Conservation (phyloP, 2,888 invertebrate species). For the Tachina grossa region DNA sequence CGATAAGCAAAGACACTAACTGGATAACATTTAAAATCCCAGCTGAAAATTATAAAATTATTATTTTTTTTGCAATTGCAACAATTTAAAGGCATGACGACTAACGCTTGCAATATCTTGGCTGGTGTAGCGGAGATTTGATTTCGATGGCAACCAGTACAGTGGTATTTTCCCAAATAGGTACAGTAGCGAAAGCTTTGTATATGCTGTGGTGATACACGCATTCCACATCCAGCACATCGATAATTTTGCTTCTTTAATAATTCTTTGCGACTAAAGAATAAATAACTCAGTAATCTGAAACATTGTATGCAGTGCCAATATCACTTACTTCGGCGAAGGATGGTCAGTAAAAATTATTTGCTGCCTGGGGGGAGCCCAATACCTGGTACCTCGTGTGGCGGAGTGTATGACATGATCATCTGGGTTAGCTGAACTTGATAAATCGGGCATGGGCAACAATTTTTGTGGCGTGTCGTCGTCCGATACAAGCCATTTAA, state of each 20-base stretch:
- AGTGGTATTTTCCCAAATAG: conserved; percentile 93
- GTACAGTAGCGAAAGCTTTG: conserved; percentile 91
- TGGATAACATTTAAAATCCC: conserved; percentile 86
- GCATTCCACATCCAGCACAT: conserved; percentile 93
- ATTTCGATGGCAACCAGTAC: conserved; percentile 93
- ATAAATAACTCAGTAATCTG: not conserved
- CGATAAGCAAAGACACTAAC: conserved; percentile 92
- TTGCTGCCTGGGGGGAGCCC: conserved; percentile 93
- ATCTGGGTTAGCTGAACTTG: conserved; percentile 86
- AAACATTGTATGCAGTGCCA: not conserved
- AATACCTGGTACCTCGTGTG: conserved; percentile 89
- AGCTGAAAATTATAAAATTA: conserved; percentile 73
- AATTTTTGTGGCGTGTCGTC: conserved; percentile 90
- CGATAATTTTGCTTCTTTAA: conserved; percentile 89
- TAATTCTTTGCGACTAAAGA: conserved; percentile 85
- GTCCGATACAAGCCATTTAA: conserved; percentile 92
- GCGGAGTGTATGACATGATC: conserved; percentile 83
- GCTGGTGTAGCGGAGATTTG: conserved; percentile 89
- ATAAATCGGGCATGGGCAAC: conserved; percentile 88
- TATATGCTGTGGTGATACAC: conserved; percentile 88
- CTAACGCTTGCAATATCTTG: conserved; percentile 84
- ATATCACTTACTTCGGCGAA: conserved; percentile 84
- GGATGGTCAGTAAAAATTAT: conserved; percentile 91
- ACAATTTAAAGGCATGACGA: not conserved
- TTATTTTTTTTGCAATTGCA: not conserved